Base-by-base conservation (phyloP, 1,140 invertebrate genomes). In the Yoshiicerus persimilis region DNA sequence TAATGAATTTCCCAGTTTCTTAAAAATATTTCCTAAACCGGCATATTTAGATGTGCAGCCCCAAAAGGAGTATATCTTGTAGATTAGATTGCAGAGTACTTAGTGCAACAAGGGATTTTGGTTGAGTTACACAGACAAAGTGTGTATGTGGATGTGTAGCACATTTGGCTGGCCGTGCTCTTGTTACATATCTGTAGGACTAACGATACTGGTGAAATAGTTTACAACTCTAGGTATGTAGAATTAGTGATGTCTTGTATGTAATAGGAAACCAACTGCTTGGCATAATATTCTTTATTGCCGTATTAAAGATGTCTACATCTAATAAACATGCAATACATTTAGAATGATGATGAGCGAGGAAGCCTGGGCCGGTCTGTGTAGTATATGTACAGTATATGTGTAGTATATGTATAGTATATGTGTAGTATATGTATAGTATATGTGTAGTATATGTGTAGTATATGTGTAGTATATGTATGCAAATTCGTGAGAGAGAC, bases 251-350 rank as follows among this genome's bases (percentile, higher is more conserved):
- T 30, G 30, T 70, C 32, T 80, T 38, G 34, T 32, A 80, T n/a
- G 34, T 80, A 36, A 80, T 80, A 36, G 75, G 32, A 80, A 80
- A 34, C 30, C 32, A 80, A 80, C 75, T 80, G 75, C 38, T 80
- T 34, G 32, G 13, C 47, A 56, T 56, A 32, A 80, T 80, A 80
- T 80, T 80, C 30, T 80, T 80, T 80, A 80, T 80, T 30, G 32
- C n/a, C 34, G 75, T 80, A 38, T 80, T 80, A 80, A 80, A 80
- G 75, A 36, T 80, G 75, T 80, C 75, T 80, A 80, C 75, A 80
- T 80, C 75, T 38, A 80, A 80, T 80, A 80, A 80, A 80, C 75
- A 80, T 80, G 75, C 36, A 80, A 80, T 80, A 80, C 32, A 34
- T 80, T 34, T 80, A 34, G 30, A 36, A 34, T 80, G 75, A 80